These are phyloP conservation scores for Eupithecia inturbata DNA, from an alignment of 2,888 invertebrate species.

Conservation along the genomic window DNA sequence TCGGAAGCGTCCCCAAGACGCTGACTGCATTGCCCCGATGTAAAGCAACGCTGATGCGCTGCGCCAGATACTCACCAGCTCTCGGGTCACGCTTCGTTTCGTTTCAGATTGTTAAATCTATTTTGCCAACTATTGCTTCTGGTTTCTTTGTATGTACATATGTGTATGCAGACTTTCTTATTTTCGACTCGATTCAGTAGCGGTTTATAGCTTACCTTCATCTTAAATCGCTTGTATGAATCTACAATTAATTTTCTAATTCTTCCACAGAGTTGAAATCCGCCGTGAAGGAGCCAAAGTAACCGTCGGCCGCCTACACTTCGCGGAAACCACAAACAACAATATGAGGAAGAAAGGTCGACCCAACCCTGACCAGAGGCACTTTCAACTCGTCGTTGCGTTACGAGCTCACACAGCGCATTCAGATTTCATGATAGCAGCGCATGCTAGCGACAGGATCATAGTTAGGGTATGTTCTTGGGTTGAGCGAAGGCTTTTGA, in stretches of 20 bases:
- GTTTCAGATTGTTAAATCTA: no score
- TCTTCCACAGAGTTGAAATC: slow-evolving; percentile 88
- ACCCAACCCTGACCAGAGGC: slow-evolving; percentile 99
- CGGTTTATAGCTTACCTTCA: no score
- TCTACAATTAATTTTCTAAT: neutral
- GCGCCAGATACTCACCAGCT: no score
- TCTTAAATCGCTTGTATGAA: neutral
- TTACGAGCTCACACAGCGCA: slow-evolving; percentile 94
- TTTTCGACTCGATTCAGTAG: no score
- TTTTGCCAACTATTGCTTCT: no score
- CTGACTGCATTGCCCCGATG: no score
- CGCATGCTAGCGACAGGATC: slow-evolving; percentile 97
- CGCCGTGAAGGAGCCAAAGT: slow-evolving; percentile 95
- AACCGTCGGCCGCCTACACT: slow-evolving; percentile 98
- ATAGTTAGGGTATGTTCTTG: slow-evolving; percentile 93
- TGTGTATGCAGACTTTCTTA: no score
- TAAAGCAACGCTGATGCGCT: no score
- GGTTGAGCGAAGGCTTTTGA: neutral
- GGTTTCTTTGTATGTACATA: no score
- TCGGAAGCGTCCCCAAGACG: no score
- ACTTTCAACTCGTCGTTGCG: slow-evolving; percentile 97
- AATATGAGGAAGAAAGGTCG: slow-evolving; percentile 99
- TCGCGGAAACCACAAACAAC: slow-evolving; percentile 99
- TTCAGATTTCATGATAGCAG: slow-evolving; percentile 91
- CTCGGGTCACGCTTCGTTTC: no score